A percentile compares a stretch with the other conserved stretches of the same genome.
phyloP scores from a whole-genome alignment of 2,113 vertebrate genomes.

The Albula goreensis region DNA sequence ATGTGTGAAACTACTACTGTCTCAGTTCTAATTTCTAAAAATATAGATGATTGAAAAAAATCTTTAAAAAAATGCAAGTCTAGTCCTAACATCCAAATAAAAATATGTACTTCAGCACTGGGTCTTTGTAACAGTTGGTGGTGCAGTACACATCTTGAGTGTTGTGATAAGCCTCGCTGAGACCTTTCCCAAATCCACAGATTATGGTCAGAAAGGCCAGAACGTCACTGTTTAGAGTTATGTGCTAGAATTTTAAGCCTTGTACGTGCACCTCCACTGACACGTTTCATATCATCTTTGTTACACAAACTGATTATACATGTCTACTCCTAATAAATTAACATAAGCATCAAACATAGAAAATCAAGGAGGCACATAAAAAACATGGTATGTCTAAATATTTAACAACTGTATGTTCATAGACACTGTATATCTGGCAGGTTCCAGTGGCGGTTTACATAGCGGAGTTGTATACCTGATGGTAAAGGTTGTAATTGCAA shows the following conservation, averaged over 20 bases:
- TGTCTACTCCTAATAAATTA: background rate
- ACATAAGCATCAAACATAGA: background rate
- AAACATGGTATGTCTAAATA: background rate
- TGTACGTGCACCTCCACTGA: background rate
- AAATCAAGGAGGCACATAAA: background rate
- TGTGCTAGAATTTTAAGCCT: background rate
- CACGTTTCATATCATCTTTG: background rate
- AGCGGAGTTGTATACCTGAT: background rate
- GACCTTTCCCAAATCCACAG: background rate
- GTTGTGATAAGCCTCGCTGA: background rate
- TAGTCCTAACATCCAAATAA: slow-evolving; percentile 17
- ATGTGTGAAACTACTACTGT: background rate
- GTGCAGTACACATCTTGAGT: background rate
- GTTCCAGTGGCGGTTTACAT: background rate
- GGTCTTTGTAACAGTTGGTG: background rate
- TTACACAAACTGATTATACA: background rate
- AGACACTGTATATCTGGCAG: background rate
- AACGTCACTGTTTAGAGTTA: background rate
- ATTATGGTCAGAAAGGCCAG: background rate
- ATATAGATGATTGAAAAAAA: slow-evolving; percentile 10
- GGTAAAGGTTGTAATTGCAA: background rate
- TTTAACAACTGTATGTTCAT: background rate
- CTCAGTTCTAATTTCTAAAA: slow-evolving; percentile 8
- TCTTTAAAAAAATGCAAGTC: slow-evolving; percentile 3
- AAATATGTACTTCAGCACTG: slow-evolving; percentile 8